phyloP scores from a whole-genome alignment of 2,888 invertebrate species.

The Pachydiplax longipennis region DNA sequence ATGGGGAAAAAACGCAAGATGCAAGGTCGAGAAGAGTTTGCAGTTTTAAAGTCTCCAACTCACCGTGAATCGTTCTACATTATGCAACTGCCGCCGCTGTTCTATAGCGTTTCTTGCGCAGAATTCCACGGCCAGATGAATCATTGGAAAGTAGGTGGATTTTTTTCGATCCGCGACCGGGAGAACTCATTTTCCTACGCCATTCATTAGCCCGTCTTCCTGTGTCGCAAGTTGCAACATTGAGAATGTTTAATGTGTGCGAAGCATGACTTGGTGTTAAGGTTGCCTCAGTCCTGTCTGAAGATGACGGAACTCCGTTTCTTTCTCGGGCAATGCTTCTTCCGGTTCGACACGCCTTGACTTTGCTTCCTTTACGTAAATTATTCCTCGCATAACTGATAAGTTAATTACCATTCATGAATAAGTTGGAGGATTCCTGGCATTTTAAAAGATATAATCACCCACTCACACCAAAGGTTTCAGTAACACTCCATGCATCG shows the following conservation, averaged over 20 bases:
- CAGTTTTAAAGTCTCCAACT: not conserved
- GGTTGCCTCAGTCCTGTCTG: too few species aligned
- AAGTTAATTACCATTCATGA: too few species aligned
- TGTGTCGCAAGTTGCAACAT: not conserved
- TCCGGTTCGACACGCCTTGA: too few species aligned
- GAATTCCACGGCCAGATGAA: not conserved
- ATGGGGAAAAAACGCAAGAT: not conserved
- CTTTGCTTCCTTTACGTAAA: too few species aligned
- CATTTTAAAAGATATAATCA: too few species aligned
- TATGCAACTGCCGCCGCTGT: slow-evolving; percentile 4
- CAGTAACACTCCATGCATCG: too few species aligned
- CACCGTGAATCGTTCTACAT: not conserved
- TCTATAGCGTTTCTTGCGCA: not conserved
- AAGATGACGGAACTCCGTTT: too few species aligned
- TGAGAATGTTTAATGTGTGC: not conserved
- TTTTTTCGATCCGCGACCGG: not conserved
- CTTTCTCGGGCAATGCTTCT: too few species aligned
- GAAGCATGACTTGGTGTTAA: not conserved
- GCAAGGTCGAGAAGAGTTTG: not conserved
- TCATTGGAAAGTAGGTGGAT: not conserved
- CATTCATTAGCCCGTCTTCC: not conserved
- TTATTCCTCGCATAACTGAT: too few species aligned
- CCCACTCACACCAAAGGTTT: too few species aligned
- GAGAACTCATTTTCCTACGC: not conserved
- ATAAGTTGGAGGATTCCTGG: too few species aligned